These are phyloP conservation scores for Nicator chloris DNA, from an alignment of 2,113 vertebrate species.

Conservation along the genomic window DNA sequence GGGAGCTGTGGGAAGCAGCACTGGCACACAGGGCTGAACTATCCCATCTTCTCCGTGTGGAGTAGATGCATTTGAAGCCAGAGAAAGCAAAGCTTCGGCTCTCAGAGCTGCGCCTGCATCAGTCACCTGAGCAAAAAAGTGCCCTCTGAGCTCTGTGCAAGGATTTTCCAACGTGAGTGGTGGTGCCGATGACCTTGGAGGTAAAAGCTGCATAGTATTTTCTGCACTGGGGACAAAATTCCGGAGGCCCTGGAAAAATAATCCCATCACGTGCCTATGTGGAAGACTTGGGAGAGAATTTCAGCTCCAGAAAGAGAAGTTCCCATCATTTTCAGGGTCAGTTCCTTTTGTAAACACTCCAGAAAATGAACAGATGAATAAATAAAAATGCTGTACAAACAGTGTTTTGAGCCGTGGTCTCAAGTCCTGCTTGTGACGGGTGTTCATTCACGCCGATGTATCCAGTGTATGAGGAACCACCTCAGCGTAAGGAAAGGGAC, in stretches of 20 bases:
- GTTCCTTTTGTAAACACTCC: background rate
- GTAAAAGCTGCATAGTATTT: background rate
- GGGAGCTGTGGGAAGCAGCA: background rate
- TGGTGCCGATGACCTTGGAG: background rate
- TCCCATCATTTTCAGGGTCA: background rate
- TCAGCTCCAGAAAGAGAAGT: background rate
- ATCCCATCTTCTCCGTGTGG: rapidly evolving
- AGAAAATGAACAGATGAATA: background rate
- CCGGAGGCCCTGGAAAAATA: background rate
- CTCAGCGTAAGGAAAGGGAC: rapidly evolving
- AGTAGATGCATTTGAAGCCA: background rate
- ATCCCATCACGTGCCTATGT: no score
- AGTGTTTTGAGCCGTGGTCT: background rate
- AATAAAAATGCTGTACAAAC: background rate
- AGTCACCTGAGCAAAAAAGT: background rate
- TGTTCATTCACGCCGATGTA: rapidly evolving
- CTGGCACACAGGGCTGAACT: background rate
- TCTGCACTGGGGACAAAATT: background rate
- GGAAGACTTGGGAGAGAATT: background rate
- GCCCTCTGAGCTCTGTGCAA: background rate
- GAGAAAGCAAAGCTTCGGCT: background rate
- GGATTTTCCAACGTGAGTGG: background rate
- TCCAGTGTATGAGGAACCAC: rapidly evolving
- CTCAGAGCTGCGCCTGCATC: background rate
- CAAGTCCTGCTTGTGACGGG: rapidly evolving